Conservation (phyloP, 2,113 vertebrate genomes). For the Panurus biarmicus region DNA sequence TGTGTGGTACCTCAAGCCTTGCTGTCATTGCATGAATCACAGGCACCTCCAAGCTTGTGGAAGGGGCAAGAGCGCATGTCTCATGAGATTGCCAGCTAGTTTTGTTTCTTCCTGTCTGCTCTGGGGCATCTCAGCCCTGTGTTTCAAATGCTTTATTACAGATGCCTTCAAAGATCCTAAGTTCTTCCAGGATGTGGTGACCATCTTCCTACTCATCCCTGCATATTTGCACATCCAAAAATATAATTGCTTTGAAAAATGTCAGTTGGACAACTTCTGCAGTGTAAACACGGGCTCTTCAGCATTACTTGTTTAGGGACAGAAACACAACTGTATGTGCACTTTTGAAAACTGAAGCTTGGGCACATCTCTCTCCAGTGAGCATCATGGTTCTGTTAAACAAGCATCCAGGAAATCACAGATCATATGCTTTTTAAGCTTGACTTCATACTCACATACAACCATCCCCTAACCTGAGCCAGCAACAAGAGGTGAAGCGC, state of each 20-base stretch:
- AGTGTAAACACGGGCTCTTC: background rate
- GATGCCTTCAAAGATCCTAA: background rate
- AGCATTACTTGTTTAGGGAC: background rate
- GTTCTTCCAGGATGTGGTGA: background rate
- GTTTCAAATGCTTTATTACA: background rate
- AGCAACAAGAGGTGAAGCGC: background rate
- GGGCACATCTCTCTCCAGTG: background rate
- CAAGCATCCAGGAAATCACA: background rate
- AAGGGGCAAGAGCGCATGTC: background rate
- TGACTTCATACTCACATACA: background rate
- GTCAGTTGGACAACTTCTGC: background rate
- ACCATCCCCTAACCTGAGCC: background rate
- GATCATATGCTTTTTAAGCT: background rate
- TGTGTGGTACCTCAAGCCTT: background rate
- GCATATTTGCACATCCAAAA: background rate
- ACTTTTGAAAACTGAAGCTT: background rate
- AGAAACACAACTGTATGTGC: background rate
- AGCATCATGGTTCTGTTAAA: background rate
- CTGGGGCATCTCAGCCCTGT: background rate
- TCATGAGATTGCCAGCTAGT: background rate
- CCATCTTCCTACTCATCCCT: background rate
- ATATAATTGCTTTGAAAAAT: background rate
- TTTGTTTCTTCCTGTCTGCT: background rate
- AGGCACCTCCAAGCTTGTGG: background rate
- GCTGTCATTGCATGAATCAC: background rate